Evolutionary conservation across 2,888 invertebrate species (phyloP).

Genomic region (Neoascia interrupta): DNA sequence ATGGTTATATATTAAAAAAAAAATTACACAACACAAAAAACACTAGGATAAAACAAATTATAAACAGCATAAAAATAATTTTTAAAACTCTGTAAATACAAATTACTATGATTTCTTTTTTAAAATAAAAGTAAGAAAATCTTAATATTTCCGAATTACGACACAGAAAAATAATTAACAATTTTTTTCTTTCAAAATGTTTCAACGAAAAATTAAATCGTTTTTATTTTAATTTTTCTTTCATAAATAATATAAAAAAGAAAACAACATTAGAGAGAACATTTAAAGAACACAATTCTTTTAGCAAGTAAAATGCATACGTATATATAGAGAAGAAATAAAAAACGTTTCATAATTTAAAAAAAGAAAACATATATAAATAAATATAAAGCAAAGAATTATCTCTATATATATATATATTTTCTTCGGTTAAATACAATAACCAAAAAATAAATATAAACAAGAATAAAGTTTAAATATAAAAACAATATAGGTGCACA

Average conservation of each 20-base stretch:
- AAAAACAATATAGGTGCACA: constrained; percentile 56
- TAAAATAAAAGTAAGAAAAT: constrained; percentile 35
- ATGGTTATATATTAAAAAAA: constrained; percentile 59
- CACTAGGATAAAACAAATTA: constrained; percentile 64
- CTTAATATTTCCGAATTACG: constrained; percentile 54
- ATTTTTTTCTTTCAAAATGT: constrained; percentile 18
- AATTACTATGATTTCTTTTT: constrained; percentile 30
- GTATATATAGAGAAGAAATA: constrained; percentile 49
- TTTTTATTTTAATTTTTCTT: constrained; percentile 40
- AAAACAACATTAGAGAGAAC: constrained; percentile 29
- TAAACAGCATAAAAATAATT: constrained; percentile 33
- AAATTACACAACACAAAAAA: constrained; percentile 62
- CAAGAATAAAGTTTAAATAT: constrained; percentile 65
- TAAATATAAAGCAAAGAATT: constrained; percentile 13
- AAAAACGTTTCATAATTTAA: constrained; percentile 69
- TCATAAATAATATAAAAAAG: constrained; percentile 24
- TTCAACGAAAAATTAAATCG: constrained; percentile 10
- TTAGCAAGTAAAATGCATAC: constrained; percentile 45
- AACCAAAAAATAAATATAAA: constrained; percentile 38
- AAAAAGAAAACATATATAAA: constrained; percentile 37
- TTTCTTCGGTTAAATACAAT: constrained; percentile 57
- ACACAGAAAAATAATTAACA: constrained; percentile 51
- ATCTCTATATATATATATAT: constrained; percentile 29
- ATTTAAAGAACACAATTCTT: constrained; percentile 33
- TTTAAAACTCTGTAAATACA: constrained; percentile 59